A percentile compares a stretch with the other conserved stretches of the same genome.
These are phyloP conservation scores for Drosophila fuyamai DNA, from an alignment of 1,140 invertebrate species.

Conservation along the genomic window DNA sequence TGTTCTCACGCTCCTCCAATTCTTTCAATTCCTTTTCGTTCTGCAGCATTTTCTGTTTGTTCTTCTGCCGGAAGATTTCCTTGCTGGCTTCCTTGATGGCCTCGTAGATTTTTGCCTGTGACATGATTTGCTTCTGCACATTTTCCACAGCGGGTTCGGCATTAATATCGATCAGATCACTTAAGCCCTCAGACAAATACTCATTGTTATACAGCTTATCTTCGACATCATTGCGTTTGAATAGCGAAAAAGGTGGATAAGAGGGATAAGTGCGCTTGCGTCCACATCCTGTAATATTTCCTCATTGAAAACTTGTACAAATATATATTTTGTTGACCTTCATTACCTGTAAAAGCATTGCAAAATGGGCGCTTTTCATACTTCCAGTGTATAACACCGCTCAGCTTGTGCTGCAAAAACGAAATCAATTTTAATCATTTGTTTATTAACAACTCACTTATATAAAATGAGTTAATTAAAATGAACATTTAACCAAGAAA, in stretches of 20 bases:
- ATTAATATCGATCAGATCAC: slow-evolving; percentile 87
- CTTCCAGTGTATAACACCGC: slow-evolving; percentile 79
- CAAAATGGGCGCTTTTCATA: slow-evolving; percentile 89
- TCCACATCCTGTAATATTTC: slow-evolving; percentile 87
- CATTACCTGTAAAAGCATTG: slow-evolving; percentile 89
- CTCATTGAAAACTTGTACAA: not conserved
- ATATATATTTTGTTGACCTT: not conserved
- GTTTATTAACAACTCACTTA: too few species aligned
- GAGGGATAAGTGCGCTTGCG: slow-evolving; percentile 87
- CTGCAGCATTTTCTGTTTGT: slow-evolving; percentile 70
- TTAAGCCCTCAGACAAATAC: slow-evolving; percentile 87
- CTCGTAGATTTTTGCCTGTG: slow-evolving; percentile 91
- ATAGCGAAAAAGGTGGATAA: slow-evolving; percentile 83
- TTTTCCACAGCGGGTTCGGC: slow-evolving; percentile 90
- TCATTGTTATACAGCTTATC: slow-evolving; percentile 75
- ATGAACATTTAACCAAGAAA: not conserved
- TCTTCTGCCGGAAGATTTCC: slow-evolving; percentile 87
- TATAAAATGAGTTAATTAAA: not conserved
- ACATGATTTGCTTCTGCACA: slow-evolving; percentile 90
- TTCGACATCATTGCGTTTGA: slow-evolving; percentile 74
- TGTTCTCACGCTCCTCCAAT: slow-evolving; percentile 57
- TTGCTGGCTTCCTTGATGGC: slow-evolving; percentile 90
- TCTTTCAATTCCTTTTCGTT: slow-evolving; percentile 43
- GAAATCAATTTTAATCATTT: too few species aligned
- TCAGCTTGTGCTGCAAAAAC: slow-evolving; percentile 70